Conservation (phyloP, 2,888 invertebrate genomes). For the Lepetodrilus schrolli region DNA sequence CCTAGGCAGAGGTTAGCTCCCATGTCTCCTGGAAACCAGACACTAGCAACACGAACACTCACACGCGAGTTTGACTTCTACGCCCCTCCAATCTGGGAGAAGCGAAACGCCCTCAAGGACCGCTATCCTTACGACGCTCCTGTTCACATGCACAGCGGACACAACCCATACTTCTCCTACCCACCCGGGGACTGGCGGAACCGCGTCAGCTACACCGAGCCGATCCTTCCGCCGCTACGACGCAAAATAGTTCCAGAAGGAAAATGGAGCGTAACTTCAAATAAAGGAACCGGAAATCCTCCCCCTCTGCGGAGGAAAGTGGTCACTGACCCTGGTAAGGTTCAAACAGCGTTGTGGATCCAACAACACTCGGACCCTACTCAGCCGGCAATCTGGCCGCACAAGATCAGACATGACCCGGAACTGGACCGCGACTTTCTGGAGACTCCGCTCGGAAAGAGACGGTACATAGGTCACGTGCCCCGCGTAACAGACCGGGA, state of each 20-base stretch:
- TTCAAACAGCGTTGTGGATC: constrained; percentile 4
- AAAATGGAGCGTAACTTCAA: too few relatives aligned
- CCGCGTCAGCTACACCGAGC: background rate
- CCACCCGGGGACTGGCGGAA: background rate
- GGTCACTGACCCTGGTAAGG: background rate
- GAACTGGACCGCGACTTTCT: background rate
- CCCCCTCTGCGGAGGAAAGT: background rate
- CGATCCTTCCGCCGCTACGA: background rate
- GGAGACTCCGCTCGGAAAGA: constrained; percentile 4
- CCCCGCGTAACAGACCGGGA: background rate
- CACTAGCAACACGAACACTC: background rate
- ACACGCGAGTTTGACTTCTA: background rate
- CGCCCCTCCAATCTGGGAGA: background rate
- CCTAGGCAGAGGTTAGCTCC: background rate
- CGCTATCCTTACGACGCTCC: background rate
- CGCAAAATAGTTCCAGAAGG: background rate
- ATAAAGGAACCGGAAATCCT: too few relatives aligned
- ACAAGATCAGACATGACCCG: background rate
- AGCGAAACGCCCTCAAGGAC: background rate
- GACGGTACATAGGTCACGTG: constrained; percentile 6
- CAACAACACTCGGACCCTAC: background rate
- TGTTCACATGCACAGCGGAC: background rate
- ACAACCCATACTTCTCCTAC: constrained; percentile 14
- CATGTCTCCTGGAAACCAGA: background rate
- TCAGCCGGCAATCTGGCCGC: background rate